Evolutionary conservation across 2,888 invertebrate species (phyloP).

Genomic region (Sesia apiformis): DNA sequence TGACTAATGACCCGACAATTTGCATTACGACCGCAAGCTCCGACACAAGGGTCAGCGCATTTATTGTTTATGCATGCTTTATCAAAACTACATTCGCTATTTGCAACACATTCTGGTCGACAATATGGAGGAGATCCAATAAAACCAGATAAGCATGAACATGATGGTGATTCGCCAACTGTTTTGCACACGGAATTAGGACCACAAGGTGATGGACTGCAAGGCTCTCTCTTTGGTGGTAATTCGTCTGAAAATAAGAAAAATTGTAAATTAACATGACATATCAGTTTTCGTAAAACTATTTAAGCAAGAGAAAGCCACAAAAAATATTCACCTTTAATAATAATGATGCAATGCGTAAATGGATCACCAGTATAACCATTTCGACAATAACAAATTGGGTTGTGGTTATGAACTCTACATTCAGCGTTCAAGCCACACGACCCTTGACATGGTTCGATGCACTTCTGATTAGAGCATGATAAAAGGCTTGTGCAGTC

Average conservation of each 20-base stretch:
- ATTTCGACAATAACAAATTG: constrained; percentile 86
- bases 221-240: constrained; percentile 59
- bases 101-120: constrained; percentile 87
- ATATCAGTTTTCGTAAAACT: background rate
- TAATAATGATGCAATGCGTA: constrained; percentile 70
- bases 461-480: constrained; percentile 86
- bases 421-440: constrained; percentile 87
- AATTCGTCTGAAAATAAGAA: constrained; percentile 30
- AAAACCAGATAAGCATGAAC: constrained; percentile 82
- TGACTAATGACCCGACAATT: constrained; percentile 88
- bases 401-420: constrained; percentile 87
- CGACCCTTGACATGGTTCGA: constrained; percentile 85
- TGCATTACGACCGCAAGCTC: constrained; percentile 85
- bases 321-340: constrained; percentile 35
- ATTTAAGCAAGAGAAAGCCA: background rate
- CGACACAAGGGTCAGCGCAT: constrained; percentile 87
- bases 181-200: constrained; percentile 81
- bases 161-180: constrained; percentile 74
- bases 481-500: constrained; percentile 84
- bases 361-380: constrained; percentile 88
- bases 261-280: background rate
- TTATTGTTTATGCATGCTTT: constrained; percentile 85
- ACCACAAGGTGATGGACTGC: constrained; percentile 86
- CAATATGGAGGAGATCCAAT: constrained; percentile 84
- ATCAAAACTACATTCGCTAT: constrained; percentile 84